Percentiles rank a stretch among this genome's conserved stretches.
Conservation (phyloP, 2,888 invertebrate genomes). For the Phaonia tiefii region DNA sequence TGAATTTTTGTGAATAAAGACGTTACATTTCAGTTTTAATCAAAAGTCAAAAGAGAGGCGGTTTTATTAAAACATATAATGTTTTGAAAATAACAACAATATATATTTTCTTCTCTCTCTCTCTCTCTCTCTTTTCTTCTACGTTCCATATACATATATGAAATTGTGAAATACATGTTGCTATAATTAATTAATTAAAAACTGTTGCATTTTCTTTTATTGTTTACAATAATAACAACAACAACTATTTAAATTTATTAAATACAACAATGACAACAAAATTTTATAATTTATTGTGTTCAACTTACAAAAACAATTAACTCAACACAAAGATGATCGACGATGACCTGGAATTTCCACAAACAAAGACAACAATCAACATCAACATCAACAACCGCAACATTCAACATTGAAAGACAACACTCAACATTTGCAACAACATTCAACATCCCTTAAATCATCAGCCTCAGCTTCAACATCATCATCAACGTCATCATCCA, state of each 20-base stretch:
- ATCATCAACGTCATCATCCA: slow-evolving; percentile 75
- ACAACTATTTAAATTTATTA: too few relatives aligned
- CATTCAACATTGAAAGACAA: slow-evolving; percentile 60
- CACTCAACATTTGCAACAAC: slow-evolving; percentile 44
- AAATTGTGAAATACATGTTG: neutral
- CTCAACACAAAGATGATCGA: slow-evolving; percentile 78
- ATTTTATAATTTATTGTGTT: too few relatives aligned
- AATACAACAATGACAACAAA: too few relatives aligned
- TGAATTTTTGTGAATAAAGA: too few relatives aligned
- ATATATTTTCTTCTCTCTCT: slow-evolving; percentile 58
- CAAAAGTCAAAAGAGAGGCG: too few relatives aligned
- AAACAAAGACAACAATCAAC: slow-evolving; percentile 69
- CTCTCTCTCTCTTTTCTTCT: slow-evolving; percentile 29
- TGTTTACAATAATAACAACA: too few relatives aligned
- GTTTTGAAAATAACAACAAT: neutral
- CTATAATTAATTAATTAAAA: too few relatives aligned
- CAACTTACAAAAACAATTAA: slow-evolving; percentile 25
- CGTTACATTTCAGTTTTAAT: too few relatives aligned
- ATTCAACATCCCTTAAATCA: slow-evolving; percentile 62
- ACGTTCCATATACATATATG: neutral
- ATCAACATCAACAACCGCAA: slow-evolving; percentile 69
- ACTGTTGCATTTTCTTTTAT: too few relatives aligned
- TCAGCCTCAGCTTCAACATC: slow-evolving; percentile 72
- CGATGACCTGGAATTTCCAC: slow-evolving; percentile 80
- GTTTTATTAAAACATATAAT: too few relatives aligned